Conservation (phyloP, 2,888 invertebrate genomes). For the Clusia tigrina region DNA sequence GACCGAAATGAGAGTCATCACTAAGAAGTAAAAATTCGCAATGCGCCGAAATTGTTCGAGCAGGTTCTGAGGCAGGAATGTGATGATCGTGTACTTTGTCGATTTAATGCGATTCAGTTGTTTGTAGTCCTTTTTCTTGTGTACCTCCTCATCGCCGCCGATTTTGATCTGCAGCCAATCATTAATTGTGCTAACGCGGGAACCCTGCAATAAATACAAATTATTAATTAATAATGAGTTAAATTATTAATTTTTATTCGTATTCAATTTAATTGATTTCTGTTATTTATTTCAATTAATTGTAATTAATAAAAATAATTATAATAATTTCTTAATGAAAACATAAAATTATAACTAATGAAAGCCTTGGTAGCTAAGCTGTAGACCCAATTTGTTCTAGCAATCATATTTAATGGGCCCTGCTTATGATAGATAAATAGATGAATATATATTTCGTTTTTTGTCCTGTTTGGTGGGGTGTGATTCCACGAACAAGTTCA, state of each 20-base stretch:
- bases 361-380: too few relatives aligned
- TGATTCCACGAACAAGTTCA: too few relatives aligned
- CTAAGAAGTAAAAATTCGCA: slow-evolving; percentile 85
- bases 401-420: too few relatives aligned
- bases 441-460: too few relatives aligned
- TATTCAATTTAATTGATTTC: not conserved
- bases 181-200: slow-evolving; percentile 68
- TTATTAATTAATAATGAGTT: not conserved
- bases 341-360: too few relatives aligned
- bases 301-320: slow-evolving; percentile 11
- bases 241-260: not conserved
- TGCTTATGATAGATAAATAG: too few relatives aligned
- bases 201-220: slow-evolving; percentile 67
- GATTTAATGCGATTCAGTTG: slow-evolving; percentile 69
- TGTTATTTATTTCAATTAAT: not conserved
- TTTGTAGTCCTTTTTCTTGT: slow-evolving; percentile 52
- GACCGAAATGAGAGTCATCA: slow-evolving; percentile 76
- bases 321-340: not conserved
- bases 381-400: too few relatives aligned
- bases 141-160: slow-evolving; percentile 67
- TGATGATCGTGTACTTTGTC: slow-evolving; percentile 79
- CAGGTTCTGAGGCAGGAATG: slow-evolving; percentile 83
- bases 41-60: slow-evolving; percentile 83
- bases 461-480: too few relatives aligned
- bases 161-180: slow-evolving; percentile 72